Percentiles rank a stretch among this genome's conserved stretches.
Evolutionary conservation across 1,140 invertebrate genomes (phyloP).

Genomic region (Orussus abietinus): DNA sequence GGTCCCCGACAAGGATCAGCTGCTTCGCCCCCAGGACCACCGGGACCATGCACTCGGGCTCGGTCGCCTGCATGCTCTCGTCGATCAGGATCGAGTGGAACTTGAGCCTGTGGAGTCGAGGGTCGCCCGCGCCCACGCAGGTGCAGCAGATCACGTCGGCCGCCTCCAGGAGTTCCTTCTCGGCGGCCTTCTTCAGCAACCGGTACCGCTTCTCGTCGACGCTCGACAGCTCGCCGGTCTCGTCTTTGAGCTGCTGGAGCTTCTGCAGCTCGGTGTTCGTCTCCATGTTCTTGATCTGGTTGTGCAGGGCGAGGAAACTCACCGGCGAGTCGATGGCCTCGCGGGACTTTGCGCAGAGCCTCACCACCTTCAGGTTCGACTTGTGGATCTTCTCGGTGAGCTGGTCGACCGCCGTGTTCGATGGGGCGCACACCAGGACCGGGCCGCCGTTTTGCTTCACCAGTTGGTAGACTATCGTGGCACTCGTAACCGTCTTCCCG

Average conservation of each 20-base stretch:
- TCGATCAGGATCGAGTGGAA: slow-evolving; percentile 98
- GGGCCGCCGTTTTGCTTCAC: slow-evolving; percentile 92
- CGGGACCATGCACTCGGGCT: slow-evolving; percentile 98
- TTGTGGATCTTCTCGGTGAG: slow-evolving; percentile 98
- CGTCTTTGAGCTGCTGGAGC: slow-evolving; percentile 94
- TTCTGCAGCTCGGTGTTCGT: slow-evolving; percentile 89
- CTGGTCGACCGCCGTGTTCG: slow-evolving; percentile 99
- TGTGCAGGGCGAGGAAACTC: slow-evolving; percentile 94
- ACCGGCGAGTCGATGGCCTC: slow-evolving; percentile 98
- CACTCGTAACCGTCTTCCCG: slow-evolving; percentile 98
- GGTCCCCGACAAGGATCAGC: slow-evolving; percentile 95
- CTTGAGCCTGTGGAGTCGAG: slow-evolving; percentile 82
- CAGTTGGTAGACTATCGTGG: slow-evolving; percentile 97
- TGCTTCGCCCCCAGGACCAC: slow-evolving; percentile 96
- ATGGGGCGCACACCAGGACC: slow-evolving; percentile 96
- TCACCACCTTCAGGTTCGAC: slow-evolving; percentile 94
- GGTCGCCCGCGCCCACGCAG: slow-evolving; percentile 97
- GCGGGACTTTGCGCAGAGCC: slow-evolving; percentile 95
- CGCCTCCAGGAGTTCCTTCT: slow-evolving; percentile 87
- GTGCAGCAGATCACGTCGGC: slow-evolving; percentile 99
- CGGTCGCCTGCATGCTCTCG: slow-evolving; percentile 95
- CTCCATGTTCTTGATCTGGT: slow-evolving; percentile 94
- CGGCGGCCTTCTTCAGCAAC: slow-evolving; percentile 85
- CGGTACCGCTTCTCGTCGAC: slow-evolving; percentile 94
- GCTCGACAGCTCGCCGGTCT: slow-evolving; percentile 91